phyloP scores from a whole-genome alignment of 2,797 vertebrate genomes.

The Coluber constrictor region DNA sequence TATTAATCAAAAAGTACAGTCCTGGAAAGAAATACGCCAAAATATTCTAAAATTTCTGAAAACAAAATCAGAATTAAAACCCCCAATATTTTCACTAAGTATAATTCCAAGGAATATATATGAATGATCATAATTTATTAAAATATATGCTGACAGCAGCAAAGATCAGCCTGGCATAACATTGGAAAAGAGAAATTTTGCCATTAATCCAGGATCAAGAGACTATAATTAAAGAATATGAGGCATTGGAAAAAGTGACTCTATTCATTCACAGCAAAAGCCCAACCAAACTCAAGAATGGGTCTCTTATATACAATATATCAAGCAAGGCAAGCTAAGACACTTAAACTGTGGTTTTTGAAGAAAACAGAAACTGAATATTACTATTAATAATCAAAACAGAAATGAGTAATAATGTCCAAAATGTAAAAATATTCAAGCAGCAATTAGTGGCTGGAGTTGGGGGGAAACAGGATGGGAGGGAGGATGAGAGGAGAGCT shows the following conservation, averaged over 20 bases:
- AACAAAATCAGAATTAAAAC: not conserved
- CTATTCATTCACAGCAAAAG: not conserved
- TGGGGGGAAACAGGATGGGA: not conserved
- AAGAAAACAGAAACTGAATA: not conserved
- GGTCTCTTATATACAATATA: not conserved
- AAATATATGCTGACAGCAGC: not conserved
- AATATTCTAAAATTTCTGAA: not conserved
- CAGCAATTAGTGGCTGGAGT: not conserved
- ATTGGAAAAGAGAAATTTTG: not conserved
- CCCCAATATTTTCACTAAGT: not conserved
- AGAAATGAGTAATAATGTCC: not conserved
- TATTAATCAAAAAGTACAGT: not conserved
- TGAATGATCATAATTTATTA: not conserved
- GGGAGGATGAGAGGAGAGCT: not conserved
- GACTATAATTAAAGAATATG: not conserved
- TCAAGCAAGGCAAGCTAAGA: not conserved
- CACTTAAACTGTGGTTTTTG: not conserved
- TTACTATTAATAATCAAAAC: not conserved
- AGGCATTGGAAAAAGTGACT: not conserved
- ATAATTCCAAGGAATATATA: not conserved
- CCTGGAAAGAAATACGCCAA: not conserved
- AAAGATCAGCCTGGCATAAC: not conserved
- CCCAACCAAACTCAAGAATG: not conserved
- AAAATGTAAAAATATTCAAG: not conserved
- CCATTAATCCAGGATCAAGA: not conserved